A percentile compares a stretch with the other conserved stretches of the same genome.
Conservation (phyloP, 1,140 invertebrate species). For the Cydia amplana region DNA sequence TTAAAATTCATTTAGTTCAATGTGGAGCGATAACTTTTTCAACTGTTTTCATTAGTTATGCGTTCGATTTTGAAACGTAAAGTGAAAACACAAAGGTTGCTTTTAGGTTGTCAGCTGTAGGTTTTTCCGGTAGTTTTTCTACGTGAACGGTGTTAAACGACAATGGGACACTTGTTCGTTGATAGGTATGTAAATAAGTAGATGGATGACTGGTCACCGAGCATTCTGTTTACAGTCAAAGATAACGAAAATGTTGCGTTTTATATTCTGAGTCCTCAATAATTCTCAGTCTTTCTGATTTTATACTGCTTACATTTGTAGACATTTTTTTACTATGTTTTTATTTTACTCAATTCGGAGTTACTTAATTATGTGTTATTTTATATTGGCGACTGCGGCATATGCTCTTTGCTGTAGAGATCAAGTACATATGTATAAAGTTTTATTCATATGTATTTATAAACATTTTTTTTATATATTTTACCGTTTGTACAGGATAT, state of each 20-base stretch:
- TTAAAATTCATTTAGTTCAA: conserved; percentile 39
- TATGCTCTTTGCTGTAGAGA: neutral
- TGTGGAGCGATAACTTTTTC: conserved; percentile 47
- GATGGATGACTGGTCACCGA: conserved; percentile 74
- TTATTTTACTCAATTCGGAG: too few relatives aligned
- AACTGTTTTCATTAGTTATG: conserved; percentile 48
- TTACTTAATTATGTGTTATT: too few relatives aligned
- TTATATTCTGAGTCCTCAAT: neutral
- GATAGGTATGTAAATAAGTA: conserved; percentile 77
- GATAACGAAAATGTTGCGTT: conserved; percentile 44
- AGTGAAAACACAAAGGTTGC: conserved; percentile 37
- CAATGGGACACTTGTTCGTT: conserved; percentile 70
- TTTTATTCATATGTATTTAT: too few relatives aligned
- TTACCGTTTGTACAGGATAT: neutral
- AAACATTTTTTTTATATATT: too few relatives aligned
- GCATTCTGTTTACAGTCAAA: conserved; percentile 50
- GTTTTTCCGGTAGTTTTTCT: conserved; percentile 73
- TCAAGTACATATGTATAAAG: too few relatives aligned
- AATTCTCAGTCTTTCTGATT: too few relatives aligned
- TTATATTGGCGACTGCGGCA: neutral
- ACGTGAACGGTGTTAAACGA: conserved; percentile 59
- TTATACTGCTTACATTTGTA: too few relatives aligned
- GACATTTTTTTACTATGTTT: too few relatives aligned
- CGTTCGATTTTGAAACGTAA: conserved; percentile 39
- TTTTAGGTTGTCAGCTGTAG: conserved; percentile 41